phyloP scores from a whole-genome alignment of 2,113 vertebrate species.

The Gymnogyps californianus region DNA sequence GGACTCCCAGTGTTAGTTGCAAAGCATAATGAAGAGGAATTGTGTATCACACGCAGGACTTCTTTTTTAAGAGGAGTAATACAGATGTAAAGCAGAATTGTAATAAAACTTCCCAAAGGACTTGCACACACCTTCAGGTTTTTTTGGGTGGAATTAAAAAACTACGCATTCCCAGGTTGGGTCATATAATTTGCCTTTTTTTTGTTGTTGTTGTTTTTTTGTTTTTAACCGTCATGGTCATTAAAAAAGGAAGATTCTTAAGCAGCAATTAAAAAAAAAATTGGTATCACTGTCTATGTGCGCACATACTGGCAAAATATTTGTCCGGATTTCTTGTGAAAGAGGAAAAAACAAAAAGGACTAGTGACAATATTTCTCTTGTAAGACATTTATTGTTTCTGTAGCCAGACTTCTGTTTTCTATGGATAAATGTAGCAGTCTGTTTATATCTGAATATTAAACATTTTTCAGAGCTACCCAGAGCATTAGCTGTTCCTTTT shows the following conservation, averaged over 20 bases:
- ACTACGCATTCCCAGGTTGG: accelerated
- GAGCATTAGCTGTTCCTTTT: background rate
- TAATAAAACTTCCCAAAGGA: background rate
- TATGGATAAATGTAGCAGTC: background rate
- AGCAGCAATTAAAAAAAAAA: background rate
- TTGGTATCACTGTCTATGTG: background rate
- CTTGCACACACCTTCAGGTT: background rate
- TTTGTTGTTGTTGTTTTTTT: background rate
- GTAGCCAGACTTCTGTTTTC: constrained; percentile 15
- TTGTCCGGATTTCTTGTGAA: background rate
- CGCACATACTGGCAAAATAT: background rate
- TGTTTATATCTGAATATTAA: background rate
- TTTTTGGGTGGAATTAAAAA: background rate
- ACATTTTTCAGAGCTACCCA: background rate
- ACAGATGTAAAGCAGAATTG: background rate
- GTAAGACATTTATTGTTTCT: background rate
- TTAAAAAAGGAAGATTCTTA: background rate
- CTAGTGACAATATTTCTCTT: background rate
- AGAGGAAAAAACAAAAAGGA: background rate
- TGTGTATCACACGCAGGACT: background rate
- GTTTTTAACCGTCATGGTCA: accelerated
- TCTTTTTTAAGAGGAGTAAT: background rate
- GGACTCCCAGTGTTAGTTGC: background rate
- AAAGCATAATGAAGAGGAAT: background rate
- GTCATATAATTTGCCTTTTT: background rate